Conservation (phyloP, 2,888 invertebrate genomes). For the Drosophila mettleri region DNA sequence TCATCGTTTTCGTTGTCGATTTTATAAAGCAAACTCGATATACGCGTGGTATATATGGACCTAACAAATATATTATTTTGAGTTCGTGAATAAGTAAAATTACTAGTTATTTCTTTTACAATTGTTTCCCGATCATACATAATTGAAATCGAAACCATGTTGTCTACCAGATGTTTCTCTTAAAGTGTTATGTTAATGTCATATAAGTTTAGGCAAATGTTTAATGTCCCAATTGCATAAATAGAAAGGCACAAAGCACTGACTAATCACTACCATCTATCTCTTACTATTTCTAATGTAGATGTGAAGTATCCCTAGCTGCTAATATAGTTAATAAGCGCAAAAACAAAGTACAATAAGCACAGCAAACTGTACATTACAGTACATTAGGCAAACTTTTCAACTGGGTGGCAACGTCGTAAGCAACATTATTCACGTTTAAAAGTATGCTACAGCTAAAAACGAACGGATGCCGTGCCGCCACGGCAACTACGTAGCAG, state of each 20-base stretch:
- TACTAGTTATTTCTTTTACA: slow-evolving; percentile 17
- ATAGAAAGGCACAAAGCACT: slow-evolving; percentile 22
- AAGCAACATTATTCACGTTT: slow-evolving; percentile 34
- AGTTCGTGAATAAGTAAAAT: slow-evolving; percentile 7
- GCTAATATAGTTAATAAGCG: slow-evolving; percentile 85
- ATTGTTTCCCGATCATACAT: slow-evolving; percentile 56
- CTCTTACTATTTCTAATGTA: slow-evolving; percentile 56
- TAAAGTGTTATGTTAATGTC: slow-evolving; percentile 31
- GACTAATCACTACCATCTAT: slow-evolving; percentile 43
- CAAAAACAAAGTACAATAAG: slow-evolving; percentile 73
- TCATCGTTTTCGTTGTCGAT: no score
- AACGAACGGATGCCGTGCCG: slow-evolving; percentile 28
- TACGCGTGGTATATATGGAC: no score
- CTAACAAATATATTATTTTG: no score
- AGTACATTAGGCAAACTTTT: slow-evolving; percentile 19
- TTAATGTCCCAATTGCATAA: slow-evolving; percentile 73
- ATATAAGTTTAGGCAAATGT: slow-evolving; percentile 39
- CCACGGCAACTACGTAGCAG: slow-evolving; percentile 64
- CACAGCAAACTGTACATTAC: slow-evolving; percentile 9
- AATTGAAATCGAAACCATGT: slow-evolving; percentile 41
- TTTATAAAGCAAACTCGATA: no score
- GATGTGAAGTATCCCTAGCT: slow-evolving; percentile 85
- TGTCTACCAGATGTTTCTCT: background rate
- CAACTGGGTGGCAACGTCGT: slow-evolving; percentile 62
- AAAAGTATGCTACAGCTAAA: slow-evolving; percentile 67